These are phyloP conservation scores for Tetranychus piercei DNA, from an alignment of 2,888 invertebrate species.

Conservation along the genomic window DNA sequence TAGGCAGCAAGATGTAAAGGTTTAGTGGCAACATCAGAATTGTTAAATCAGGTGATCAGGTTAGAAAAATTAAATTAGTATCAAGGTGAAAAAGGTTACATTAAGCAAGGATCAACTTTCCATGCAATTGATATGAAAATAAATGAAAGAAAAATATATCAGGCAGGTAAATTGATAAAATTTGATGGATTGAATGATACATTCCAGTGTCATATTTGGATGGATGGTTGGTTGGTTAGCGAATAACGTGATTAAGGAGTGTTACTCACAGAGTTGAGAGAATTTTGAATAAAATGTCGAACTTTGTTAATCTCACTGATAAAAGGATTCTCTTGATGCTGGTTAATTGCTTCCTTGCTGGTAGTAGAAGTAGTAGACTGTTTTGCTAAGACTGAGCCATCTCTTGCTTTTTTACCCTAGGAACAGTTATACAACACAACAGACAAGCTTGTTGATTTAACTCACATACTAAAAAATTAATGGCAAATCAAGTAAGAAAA, in stretches of 20 bases:
- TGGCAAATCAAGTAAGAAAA: too few relatives aligned
- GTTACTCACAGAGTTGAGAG: slow-evolving; percentile 8
- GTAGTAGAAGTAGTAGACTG: not conserved
- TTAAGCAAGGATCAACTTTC: too few relatives aligned
- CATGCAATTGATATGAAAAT: too few relatives aligned
- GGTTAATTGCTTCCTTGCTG: not conserved
- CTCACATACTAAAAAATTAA: not conserved
- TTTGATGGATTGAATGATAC: not conserved
- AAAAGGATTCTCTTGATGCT: slow-evolving; percentile 1
- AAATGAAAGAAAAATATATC: not conserved
- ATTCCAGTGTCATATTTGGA: not conserved
- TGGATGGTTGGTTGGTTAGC: not conserved
- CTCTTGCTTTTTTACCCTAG: not conserved
- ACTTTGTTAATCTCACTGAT: slow-evolving; percentile 5
- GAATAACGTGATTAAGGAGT: not conserved
- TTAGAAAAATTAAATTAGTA: too few relatives aligned
- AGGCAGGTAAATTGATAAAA: not conserved
- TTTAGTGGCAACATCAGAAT: too few relatives aligned
- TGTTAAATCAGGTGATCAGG: too few relatives aligned
- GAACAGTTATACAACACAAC: not conserved
- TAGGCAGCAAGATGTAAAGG: too few relatives aligned
- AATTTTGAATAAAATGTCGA: slow-evolving; percentile 10
- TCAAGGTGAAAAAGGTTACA: too few relatives aligned
- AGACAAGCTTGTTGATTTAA: not conserved
- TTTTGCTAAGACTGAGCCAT: not conserved